A percentile compares a stretch with the other conserved stretches of the same genome.
phyloP scores from a whole-genome alignment of 2,797 vertebrate species.

The Myotis planiceps region DNA sequence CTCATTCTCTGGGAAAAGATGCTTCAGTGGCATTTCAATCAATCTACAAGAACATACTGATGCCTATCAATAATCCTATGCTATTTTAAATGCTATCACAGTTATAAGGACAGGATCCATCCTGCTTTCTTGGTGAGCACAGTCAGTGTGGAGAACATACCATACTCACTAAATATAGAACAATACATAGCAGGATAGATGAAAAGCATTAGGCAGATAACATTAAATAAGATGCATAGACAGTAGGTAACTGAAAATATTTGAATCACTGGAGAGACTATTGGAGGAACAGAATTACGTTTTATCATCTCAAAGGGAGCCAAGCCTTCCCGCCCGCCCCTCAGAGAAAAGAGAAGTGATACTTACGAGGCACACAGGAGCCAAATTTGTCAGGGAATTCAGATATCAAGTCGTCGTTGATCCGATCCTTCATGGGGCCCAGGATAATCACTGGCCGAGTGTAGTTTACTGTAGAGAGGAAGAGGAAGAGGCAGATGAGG shows the following conservation, averaged over 20 bases:
- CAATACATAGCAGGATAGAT: background rate
- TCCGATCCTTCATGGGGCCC: conserved; percentile 98
- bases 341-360: conserved; percentile 3
- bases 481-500: conserved; percentile 41
- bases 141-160: background rate
- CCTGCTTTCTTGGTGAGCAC: background rate
- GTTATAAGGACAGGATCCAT: background rate
- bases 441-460: conserved; percentile 97
- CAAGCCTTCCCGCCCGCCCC: background rate
- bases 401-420: conserved; percentile 98
- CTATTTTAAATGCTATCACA: background rate
- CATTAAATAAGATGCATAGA: background rate
- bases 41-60: background rate
- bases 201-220: background rate
- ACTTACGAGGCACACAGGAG: conserved; percentile 98
- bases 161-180: background rate
- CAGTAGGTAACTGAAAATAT: background rate
- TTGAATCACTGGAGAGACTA: background rate
- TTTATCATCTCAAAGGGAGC: background rate
- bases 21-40: background rate
- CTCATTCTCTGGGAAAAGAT: background rate
- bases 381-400: conserved; percentile 99
- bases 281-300: background rate
- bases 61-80: background rate
- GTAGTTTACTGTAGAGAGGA: conserved; percentile 92